Base-by-base conservation (phyloP, 2,113 vertebrate genomes). In the Stomatorhinus ivindoensis region DNA sequence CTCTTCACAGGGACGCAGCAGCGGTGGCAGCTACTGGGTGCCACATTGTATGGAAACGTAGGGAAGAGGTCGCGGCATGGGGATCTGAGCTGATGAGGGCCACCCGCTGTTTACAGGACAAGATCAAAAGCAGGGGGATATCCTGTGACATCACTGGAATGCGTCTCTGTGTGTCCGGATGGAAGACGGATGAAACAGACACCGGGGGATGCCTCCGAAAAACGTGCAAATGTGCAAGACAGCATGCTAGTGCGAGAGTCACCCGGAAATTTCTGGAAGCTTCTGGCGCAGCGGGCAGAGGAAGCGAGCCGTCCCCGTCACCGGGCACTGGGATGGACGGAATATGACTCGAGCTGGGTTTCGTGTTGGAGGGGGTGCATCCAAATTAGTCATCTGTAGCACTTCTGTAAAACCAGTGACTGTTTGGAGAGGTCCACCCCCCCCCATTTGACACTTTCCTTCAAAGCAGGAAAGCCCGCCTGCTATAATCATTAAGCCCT, bases 401-500 rank as follows among this genome's bases (percentile, higher is more conserved):
- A 6, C 17, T 65, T 69, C n/a, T 47, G 44, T 46, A 51, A 55
- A 53, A 47, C 17, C 31, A 35, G 47, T 10, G 19, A 10, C 82
- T 27, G n/a, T 35, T 51, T 51, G 31, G 15, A 8, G 42, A 83
- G 80, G 73, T 80, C 17, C 39, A 10, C 80, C 80, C 65, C 11
- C 27, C 11, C 69, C 69, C 69, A 35, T 80, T 80, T 24, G 24
- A 84, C 42, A 44, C 44, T 84, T 84, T 47, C 82, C 82, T 46
- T 84, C 82, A 31, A 24, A 55, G 88, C 88, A 53, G 48, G 88
- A 80, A 89, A 83, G 9, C 27, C 73, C 17, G 35, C 48, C 88
- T 89, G 88, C 48, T 89, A 82, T 31, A 89, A 83, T 46, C 88
- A 89, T 89, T 83, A 89, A 89, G 88, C 39, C 31, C 39, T 35